Evolutionary conservation across 2,113 vertebrate species (phyloP), one percentile per base, ranked within the genome.

Genomic region (Psephotus haematonotus): DNA sequence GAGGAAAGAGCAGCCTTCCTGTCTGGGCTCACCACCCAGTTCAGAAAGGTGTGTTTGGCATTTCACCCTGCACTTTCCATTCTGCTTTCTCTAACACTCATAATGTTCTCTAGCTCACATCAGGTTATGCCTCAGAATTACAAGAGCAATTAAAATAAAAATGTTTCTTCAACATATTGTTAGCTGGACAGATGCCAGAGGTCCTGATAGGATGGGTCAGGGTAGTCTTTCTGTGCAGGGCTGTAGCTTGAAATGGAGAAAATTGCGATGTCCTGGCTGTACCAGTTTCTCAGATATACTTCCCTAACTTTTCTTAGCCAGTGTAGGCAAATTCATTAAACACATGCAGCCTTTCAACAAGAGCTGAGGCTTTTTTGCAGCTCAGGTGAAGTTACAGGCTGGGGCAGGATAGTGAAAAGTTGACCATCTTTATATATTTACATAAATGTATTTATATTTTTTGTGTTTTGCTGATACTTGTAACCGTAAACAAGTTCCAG

Each of bases 381-480:
- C 63, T 92, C 67, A 69, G 46, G 41, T 80, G 22, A 80, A 60
- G 23, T 78, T 77, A 63, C 63, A 75, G 68, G 17, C 37, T 57
- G 28, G 46, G 55, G 2, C 20, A 87, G 41, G 43, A 60, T 2
- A 52, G 14, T 69, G 35, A 75, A 87, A 82, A 55, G 8, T 59
- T 91, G 76, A 41, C 20, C 3, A 17, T 79, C 67, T 71, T 93
- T 95, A 92, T 91, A 94, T 96, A 93, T 88, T 94, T 39, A 75
- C n/a, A 87, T 57, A 71, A 82, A 89, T 25, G 2, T 80, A 52
- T 39, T 59, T 81, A 8, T 81, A 29, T 59, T 63, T 86, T 86
- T 72, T 67, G 6, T 59, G 20, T 88, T 92, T 95, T 91, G 17
- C 49, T 88, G 59, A 92, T 83, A 86, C 52, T 87, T 91, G 50